Conservation (phyloP, 2,888 invertebrate species). For the Cetonia aurata region DNA sequence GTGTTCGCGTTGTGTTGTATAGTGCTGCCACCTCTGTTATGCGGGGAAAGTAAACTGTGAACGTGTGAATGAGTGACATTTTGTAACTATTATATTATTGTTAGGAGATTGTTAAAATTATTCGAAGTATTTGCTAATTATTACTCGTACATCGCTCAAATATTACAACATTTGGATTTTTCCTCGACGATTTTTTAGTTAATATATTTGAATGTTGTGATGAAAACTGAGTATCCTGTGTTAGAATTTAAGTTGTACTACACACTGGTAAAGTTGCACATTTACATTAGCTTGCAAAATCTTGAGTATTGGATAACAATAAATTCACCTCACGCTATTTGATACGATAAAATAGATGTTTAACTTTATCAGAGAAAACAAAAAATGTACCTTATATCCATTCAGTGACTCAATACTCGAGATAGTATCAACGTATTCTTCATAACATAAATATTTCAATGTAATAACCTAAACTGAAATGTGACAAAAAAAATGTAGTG, state of each 20-base stretch:
- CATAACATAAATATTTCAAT: too few species aligned
- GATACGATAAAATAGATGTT: too few species aligned
- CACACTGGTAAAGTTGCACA: too few species aligned
- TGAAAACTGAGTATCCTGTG: background rate
- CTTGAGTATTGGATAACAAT: too few species aligned
- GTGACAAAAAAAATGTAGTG: background rate
- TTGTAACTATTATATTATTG: conserved; percentile 66
- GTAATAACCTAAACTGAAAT: too few species aligned
- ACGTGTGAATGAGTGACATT: conserved; percentile 61
- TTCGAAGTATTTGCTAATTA: conserved; percentile 52
- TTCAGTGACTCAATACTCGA: too few species aligned
- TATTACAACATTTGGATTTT: conserved; percentile 40
- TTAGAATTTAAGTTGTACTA: background rate
- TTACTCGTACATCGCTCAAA: conserved; percentile 45
- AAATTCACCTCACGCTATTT: too few species aligned
- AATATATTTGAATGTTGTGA: background rate
- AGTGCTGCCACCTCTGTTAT: conserved; percentile 43
- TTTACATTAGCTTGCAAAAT: too few species aligned
- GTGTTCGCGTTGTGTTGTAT: conserved; percentile 35
- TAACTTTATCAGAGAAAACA: too few species aligned
- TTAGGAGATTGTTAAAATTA: conserved; percentile 68
- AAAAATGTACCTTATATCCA: too few species aligned
- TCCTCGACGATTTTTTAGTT: background rate
- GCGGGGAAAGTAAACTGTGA: conserved; percentile 40
- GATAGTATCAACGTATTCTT: too few species aligned